Conservation (phyloP, 2,113 vertebrate genomes). For the Sceloporus tristichus region DNA sequence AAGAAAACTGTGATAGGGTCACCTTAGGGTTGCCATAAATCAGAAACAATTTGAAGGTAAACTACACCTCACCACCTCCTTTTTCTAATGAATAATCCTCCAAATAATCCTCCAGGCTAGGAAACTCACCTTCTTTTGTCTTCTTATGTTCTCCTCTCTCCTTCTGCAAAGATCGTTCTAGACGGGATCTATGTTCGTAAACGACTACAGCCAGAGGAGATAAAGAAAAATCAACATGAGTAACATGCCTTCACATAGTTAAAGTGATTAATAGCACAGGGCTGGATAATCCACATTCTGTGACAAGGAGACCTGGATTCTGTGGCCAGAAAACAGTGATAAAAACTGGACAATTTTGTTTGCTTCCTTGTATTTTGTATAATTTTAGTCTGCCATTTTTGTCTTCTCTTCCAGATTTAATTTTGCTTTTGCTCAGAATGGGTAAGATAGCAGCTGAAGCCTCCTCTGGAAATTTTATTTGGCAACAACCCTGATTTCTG, state of each 20-base stretch:
- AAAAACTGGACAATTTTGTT: background rate
- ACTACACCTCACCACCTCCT: no score
- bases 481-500: no score
- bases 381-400: background rate
- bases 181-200: conserved; percentile 79
- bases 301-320: background rate
- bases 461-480: no score
- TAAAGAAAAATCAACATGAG: fast-evolving
- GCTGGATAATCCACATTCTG: background rate
- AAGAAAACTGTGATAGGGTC: no score
- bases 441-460: no score
- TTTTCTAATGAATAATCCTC: no score
- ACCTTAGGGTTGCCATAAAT: no score
- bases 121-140: conserved; percentile 78
- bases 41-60: no score
- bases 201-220: conserved; percentile 67
- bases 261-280: background rate
- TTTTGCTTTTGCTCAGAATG: no score
- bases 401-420: no score
- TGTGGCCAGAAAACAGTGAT: background rate
- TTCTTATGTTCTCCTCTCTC: conserved; percentile 81
- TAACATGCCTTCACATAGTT: fast-evolving
- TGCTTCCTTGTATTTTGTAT: background rate
- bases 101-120: no score
- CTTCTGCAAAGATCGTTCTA: conserved; percentile 80